Evolutionary conservation across 2,113 vertebrate genomes (phyloP), one percentile per base, ranked within the genome.

Genomic region (Myxocyprinus asiaticus): DNA sequence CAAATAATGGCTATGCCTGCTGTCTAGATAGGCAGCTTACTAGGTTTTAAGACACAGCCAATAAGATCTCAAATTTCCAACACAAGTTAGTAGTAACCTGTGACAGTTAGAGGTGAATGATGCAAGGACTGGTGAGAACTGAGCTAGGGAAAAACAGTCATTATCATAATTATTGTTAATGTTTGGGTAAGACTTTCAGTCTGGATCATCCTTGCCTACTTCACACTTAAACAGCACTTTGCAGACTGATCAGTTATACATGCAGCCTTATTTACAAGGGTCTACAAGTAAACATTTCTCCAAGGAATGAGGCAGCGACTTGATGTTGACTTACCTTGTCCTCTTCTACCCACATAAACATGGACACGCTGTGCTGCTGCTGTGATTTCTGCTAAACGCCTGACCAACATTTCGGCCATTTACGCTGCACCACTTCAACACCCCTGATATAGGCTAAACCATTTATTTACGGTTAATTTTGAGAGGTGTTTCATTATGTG

Each of bases 281-380:
- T 64, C 22, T 51, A 53, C 53, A 55, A 43, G 73, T 76, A 76
- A 76, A 76, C 59, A 65, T 62, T 33, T 53, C 14, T 76, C 22
- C 74, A 15, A 7, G 55, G 7, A 58, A 58, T 14, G 55, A 15
- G 55, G 55, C 55, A 65, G 74, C 12, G 61, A 4, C 22, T 74
- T 64, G 11, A 3, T 42, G 48, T 64, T 53, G 44, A 65, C 73
- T 76, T 76, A 62, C 14, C 59, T 15, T 51, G 51, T 15, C 50
- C 58, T 4, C 15, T 65, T 65, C 62, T 42, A 10, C 33, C 47
- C 62, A 64, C 33, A 55, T 76, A 65, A 76, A 76, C 62, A 76
- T 48, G 48, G 62, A 66, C 72, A 43, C 62, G 6, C 73, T 15
- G 55, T 7, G 7, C 59, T 55, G 73, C 62, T 76, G 73, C n/a